These are phyloP conservation scores for Catharus minimus DNA, from an alignment of 2,113 vertebrate genomes.

Conservation along the genomic window DNA sequence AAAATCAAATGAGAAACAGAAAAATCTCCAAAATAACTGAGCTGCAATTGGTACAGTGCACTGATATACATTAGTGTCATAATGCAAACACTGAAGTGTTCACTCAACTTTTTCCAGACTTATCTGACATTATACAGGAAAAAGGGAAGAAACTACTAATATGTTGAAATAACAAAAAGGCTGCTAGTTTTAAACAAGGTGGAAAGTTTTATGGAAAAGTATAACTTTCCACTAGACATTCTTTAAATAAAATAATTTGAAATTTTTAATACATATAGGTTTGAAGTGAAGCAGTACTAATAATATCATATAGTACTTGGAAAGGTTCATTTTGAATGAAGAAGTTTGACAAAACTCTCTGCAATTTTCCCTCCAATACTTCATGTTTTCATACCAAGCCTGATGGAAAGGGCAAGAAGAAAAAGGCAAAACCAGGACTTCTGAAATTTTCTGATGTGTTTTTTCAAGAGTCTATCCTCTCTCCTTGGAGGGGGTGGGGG, in stretches of 20 bases:
- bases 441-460: neutral
- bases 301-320: neutral
- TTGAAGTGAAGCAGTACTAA: neutral
- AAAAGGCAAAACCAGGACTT: neutral
- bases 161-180: neutral
- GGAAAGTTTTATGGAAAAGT: neutral
- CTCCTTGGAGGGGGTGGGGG: constrained; percentile 11
- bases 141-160: neutral
- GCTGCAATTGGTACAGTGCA: neutral
- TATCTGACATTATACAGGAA: neutral
- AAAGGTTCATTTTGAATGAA: neutral
- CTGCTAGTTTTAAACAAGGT: neutral
- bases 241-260: neutral
- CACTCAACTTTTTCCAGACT: neutral
- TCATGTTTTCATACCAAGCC: neutral
- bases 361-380: neutral
- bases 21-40: neutral
- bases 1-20: neutral
- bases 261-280: neutral
- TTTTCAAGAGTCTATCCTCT: constrained; percentile 5
- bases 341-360: neutral
- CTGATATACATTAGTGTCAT: neutral
- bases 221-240: neutral
- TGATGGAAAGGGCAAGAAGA: neutral
- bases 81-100: neutral